Conservation (phyloP, 2,888 invertebrate genomes). For the Drosophila anomelani region DNA sequence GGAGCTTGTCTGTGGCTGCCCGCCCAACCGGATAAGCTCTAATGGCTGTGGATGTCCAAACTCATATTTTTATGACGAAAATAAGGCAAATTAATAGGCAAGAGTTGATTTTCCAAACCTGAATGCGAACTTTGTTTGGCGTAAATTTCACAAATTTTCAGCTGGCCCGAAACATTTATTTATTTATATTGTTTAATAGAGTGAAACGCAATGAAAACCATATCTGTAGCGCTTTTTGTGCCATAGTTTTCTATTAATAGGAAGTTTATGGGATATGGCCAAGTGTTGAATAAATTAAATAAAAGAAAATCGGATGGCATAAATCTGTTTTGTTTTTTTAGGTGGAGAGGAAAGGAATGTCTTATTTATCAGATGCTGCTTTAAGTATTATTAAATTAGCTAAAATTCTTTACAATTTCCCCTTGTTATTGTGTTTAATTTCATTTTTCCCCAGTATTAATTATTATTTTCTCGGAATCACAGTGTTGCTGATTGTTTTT, state of each 20-base stretch:
- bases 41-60: constrained; percentile 36
- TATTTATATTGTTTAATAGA: constrained; percentile 3
- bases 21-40: constrained; percentile 47
- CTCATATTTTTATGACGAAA: constrained; percentile 25
- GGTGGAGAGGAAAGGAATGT: background rate
- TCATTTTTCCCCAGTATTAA: background rate
- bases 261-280: constrained; percentile 5
- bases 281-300: background rate
- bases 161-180: constrained; percentile 6
- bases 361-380: background rate
- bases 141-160: constrained; percentile 24
- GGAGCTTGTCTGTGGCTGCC: constrained; percentile 20
- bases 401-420: background rate
- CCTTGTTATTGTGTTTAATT: background rate
- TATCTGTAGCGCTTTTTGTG: constrained; percentile 21
- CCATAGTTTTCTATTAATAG: constrained; percentile 2
- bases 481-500: background rate
- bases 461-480: background rate
- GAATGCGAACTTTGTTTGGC: constrained; percentile 51
- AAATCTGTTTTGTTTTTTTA: background rate
- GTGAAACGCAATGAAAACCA: constrained; percentile 24
- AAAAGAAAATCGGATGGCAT: background rate
- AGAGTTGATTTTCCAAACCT: constrained; percentile 23
- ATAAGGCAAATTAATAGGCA: constrained; percentile 54
- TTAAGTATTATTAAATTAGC: background rate